Conservation (phyloP, 2,888 invertebrate genomes). For the Tupiocoris notatus region DNA sequence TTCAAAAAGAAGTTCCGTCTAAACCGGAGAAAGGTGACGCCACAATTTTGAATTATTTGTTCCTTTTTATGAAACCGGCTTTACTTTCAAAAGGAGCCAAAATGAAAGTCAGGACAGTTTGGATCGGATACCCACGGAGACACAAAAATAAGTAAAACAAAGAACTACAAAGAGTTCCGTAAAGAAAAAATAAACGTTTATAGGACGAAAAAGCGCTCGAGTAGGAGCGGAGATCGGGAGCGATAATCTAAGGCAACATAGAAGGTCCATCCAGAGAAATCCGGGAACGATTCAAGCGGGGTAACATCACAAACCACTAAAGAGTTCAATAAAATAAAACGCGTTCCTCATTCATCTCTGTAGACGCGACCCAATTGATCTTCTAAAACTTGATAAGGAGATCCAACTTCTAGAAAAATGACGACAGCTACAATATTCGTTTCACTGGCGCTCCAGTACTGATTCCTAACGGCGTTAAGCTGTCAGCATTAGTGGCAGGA, state of each 20-base stretch:
- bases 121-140: not conserved
- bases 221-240: constrained; percentile 26
- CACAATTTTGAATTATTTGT: too few relatives aligned
- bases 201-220: not conserved
- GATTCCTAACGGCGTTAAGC: too few relatives aligned
- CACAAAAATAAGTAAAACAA: not conserved
- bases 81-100: not conserved
- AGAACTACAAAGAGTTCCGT: not conserved
- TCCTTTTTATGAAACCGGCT: not conserved
- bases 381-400: constrained; percentile 2
- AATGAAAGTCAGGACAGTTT: not conserved
- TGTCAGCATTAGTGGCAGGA: too few relatives aligned
- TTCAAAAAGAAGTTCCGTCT: not conserved
- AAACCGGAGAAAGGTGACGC: not conserved
- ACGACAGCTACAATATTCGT: too few relatives aligned
- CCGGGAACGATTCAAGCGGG: constrained; percentile 13
- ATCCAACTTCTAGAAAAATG: not conserved
- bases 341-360: constrained; percentile 29
- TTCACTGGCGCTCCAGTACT: too few relatives aligned
- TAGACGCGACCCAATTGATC: constrained; percentile 14
- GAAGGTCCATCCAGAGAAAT: constrained; percentile 23
- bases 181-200: constrained; percentile 11
- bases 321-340: constrained; percentile 19
- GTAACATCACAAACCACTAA: constrained; percentile 36
- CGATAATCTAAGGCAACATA: constrained; percentile 29